Evolutionary conservation across 1,140 invertebrate genomes (phyloP).

Genomic region (Asbolus verrucosus): DNA sequence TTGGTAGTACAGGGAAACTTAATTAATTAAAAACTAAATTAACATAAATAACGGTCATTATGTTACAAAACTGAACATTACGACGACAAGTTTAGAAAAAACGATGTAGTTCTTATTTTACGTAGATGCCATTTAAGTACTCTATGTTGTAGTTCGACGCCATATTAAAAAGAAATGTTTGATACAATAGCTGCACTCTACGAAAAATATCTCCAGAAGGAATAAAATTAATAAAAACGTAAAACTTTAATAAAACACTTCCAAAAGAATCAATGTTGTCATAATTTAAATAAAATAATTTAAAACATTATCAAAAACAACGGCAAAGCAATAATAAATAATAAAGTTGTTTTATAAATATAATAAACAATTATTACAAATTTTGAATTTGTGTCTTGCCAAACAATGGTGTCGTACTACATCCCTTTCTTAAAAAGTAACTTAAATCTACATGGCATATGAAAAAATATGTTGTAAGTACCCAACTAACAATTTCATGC

Average conservation of each 20-base stretch:
- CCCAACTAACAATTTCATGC: constrained; percentile 31
- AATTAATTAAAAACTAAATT: constrained; percentile 35
- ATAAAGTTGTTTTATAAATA: constrained; percentile 57
- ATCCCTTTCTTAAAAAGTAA: constrained; percentile 45
- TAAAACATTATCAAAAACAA: constrained; percentile 53
- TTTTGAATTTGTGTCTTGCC: constrained; percentile 50
- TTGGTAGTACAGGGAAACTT: constrained; percentile 43
- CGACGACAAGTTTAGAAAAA: constrained; percentile 39
- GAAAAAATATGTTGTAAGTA: constrained; percentile 35
- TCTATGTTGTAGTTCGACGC: constrained; percentile 54
- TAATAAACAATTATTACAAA: constrained; percentile 57
- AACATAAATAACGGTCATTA: constrained; percentile 36
- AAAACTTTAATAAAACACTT: constrained; percentile 57
- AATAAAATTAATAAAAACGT: constrained; percentile 52
- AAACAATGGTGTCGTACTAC: constrained; percentile 58
- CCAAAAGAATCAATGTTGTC: constrained; percentile 58
- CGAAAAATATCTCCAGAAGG: constrained; percentile 54
- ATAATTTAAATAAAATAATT: constrained; percentile 58
- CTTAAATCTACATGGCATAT: constrained; percentile 42
- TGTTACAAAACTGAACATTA: constrained; percentile 34
- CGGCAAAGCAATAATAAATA: constrained; percentile 49
- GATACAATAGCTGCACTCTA: constrained; percentile 47
- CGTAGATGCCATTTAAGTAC: constrained; percentile 55
- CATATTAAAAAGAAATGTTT: constrained; percentile 46
- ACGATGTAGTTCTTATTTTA: constrained; percentile 54